Base-by-base conservation (phyloP, 2,888 invertebrate species). In the Xestia rhomboidea region DNA sequence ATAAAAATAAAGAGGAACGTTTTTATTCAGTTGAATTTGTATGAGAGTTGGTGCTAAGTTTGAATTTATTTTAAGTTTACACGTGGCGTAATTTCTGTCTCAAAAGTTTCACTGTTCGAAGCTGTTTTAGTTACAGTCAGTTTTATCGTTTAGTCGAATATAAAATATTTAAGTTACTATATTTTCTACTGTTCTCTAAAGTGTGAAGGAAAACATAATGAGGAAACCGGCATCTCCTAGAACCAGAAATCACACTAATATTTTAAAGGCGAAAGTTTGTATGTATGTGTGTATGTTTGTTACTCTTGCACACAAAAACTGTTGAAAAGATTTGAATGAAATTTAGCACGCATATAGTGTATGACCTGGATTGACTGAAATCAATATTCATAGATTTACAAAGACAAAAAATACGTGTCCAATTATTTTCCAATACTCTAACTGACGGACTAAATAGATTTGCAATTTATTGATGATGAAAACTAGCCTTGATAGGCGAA, bases 11-110 rank as follows among this genome's bases (percentile, higher is more conserved):
- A 77, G 63, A 46, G n/a, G n/a, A 11, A 51, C 38, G 30, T 66
- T 60, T 77, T 62, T 62, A 24, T 66, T 46, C 13, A 18, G 24
- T 34, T 1, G 46, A 60, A 77, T 77, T 60, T 38, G 24, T 18
- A 30, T 13, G 27, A 38, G 13, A 49, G 13, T 38, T 38, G 21
- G 7, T 21, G 51, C 10, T 27, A 10, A 21, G n/a, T 18, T 60
- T 41, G 8, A 60, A 67, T 76, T 76, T 76, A 76, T 66, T 76
- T 46, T 8, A 30, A 66, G 46, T 30, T 51, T 15, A 2, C n/a
- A 15, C 24, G 49, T 49, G 18, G 15, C 13, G 1, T n/a, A 60
- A 27, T 34, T 34, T 68, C 21, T 41, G 8, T 60, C 21, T 67
- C 8, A 41, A 38, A 57, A 66, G 15, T 24, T 46, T 49, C 1